A percentile compares a stretch with the other conserved stretches of the same genome.
Conservation (phyloP, 2,113 vertebrate genomes). For the Poeciliopsis occidentalis region DNA sequence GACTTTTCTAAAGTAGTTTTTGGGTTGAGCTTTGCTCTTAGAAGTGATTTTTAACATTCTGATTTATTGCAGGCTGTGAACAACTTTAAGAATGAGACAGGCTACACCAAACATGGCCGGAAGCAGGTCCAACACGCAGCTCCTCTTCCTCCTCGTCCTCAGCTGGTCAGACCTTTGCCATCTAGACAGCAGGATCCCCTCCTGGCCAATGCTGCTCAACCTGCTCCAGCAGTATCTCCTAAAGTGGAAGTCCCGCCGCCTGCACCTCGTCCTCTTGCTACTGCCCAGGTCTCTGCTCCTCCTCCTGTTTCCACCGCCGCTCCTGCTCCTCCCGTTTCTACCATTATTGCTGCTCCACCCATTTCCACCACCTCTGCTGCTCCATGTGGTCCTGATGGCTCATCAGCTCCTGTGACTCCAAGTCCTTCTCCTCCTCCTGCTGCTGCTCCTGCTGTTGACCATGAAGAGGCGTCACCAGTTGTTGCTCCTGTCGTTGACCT, state of each 20-base stretch:
- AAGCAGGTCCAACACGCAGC: conserved; percentile 76
- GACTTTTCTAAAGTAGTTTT: background rate
- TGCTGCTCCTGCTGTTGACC: conserved; percentile 43
- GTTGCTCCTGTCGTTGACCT: conserved; percentile 37
- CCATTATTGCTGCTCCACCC: conserved; percentile 15
- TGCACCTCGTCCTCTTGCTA: background rate
- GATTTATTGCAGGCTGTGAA: conserved; percentile 88
- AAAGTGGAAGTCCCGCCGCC: conserved; percentile 39
- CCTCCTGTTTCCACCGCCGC: background rate
- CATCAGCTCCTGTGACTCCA: conserved; percentile 15
- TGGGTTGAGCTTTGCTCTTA: background rate
- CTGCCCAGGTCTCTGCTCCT: background rate
- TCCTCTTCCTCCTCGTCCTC: conserved; percentile 80
- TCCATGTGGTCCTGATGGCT: background rate
- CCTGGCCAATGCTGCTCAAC: conserved; percentile 69
- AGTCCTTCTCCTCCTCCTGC: conserved; percentile 23
- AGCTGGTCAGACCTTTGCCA: conserved; percentile 76
- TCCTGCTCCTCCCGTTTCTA: conserved; percentile 6
- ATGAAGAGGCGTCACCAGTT: conserved; percentile 24
- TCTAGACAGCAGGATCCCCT: conserved; percentile 92
- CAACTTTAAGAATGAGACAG: conserved; percentile 98
- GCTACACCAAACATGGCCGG: conserved; percentile 87
- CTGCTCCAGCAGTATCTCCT: conserved; percentile 52
- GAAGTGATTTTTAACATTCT: background rate
- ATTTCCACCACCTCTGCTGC: background rate